These are phyloP conservation scores for Lacanobia oleracea DNA, from an alignment of 2,888 invertebrate species.

Conservation along the genomic window DNA sequence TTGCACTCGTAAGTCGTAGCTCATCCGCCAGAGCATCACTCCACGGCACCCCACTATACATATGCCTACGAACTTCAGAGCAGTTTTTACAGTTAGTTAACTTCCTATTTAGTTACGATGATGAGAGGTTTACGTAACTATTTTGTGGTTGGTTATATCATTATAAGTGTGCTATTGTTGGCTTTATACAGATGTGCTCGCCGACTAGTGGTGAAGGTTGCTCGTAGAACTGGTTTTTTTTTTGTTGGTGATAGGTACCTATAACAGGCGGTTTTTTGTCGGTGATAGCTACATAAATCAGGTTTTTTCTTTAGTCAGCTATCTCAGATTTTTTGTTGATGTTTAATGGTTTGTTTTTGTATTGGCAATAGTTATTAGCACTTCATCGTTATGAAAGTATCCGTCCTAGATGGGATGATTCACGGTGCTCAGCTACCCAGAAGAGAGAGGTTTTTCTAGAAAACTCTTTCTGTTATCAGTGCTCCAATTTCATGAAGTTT, in stretches of 20 bases:
- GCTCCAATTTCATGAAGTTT: background rate
- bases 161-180: constrained; percentile 48
- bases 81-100: constrained; percentile 45
- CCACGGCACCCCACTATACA: background rate
- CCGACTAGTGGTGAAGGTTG: constrained; percentile 35
- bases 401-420: background rate
- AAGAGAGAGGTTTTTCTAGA: background rate
- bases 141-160: constrained; percentile 62
- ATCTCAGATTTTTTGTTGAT: constrained; percentile 25
- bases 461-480: background rate
- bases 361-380: constrained; percentile 1
- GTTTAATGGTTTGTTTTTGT: constrained; percentile 27
- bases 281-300: constrained; percentile 30
- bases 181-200: constrained; percentile 44
- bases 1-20: constrained; percentile 22
- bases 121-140: constrained; percentile 61
- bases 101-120: constrained; percentile 56
- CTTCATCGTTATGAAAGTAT: background rate
- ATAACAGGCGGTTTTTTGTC: background rate
- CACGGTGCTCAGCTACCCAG: background rate
- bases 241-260: constrained; percentile 33
- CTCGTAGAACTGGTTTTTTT: constrained; percentile 18
- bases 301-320: constrained; percentile 20
- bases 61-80: constrained; percentile 7
- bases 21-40: constrained; percentile 6